Evolutionary conservation across 2,797 vertebrate species (phyloP), one percentile per base, ranked within the genome.

Genomic region (Anisognathus igniventris): DNA sequence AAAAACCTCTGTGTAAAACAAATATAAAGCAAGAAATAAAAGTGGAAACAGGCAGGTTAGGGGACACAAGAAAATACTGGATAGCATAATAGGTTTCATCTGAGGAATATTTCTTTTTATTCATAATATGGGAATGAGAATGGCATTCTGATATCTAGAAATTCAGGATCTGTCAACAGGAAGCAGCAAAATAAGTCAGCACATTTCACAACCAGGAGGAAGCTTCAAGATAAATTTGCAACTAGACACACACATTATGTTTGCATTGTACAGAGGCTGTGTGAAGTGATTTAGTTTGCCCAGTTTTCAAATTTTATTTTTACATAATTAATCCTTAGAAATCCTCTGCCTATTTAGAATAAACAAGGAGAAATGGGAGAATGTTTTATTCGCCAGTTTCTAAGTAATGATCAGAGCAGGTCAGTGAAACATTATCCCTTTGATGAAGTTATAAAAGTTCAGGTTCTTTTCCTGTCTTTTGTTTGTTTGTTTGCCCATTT

Each of bases 401-500:
- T 72, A 35, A 73, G 67, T 39, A 71, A 53, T 27, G n/a, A 47
- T 14, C 37, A 17, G 40, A 76, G 30, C 45, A 28, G 28, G 39
- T 17, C 44, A 79, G 18, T 44, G 17, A 70, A 79, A 47, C 18
- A 57, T 50, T 71, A 78, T 62, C 27, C 7, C 31, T 67, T 88
- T 68, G 37, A 64, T 16, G 61, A 66, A 90, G 51, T 72, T 54
- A 35, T 33, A 81, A 57, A 84, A 83, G 82, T 84, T 42, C 20
- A 73, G 40, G 10, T 50, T n/a, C 8, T 79, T 53, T 75, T 92
- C 89, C 33, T 79, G 40, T 23, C 28, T 68, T 88, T 67, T 81
- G 40, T 88, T 95, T 88, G 23, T 92, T 95, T 92, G 35, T 80
- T 87, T 92, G 53, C 18, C 54, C 9, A 30, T 82, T 42, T 79